Evolutionary conservation across 2,797 vertebrate species (phyloP), one percentile per base, ranked within the genome.

Genomic region (Myotis daubentonii): DNA sequence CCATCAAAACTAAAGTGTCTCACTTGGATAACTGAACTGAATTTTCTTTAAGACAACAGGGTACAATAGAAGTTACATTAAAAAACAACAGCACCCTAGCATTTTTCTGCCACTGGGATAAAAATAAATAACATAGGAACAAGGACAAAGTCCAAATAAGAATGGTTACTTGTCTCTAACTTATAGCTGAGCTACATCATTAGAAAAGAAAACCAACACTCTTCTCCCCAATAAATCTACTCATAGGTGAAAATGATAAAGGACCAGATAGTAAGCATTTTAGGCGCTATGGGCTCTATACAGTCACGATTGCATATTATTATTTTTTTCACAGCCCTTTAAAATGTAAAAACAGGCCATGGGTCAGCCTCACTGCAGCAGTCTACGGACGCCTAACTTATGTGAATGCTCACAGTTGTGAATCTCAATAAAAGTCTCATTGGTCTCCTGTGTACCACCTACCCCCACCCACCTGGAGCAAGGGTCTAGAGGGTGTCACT

Each of bases 41-140:
- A 97, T 97, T 97, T 97, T 96, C 95, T 97, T 96, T 96, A 97
- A 97, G 96, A 97, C 95, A 98, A 97, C 87, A 96, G 94, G 96
- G 94, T 97, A 86, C 78, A 95, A 81, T 74, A 89, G 53, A 91
- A 81, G 33, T 83, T 81, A 81, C 5, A 66, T 89, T 33, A 68
- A 81, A 57, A 47, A 36, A 71, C 65, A 41, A 84, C 57, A 38
- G 3, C 17, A 47, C 20, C 60, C 25, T 47, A 79, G 79, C 94
- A 95, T 95, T 97, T 97, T 97, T 91, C 95, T 98, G 87, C 76
- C 92, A 90, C 60, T 6, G 36, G 44, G 23, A 90, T 96, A 96
- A 88, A 96, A 85, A 93, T 75, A 92, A 94, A 93, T 79, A 79
- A 88, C 70, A 53, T 49, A 81, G 5, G 44, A 95, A 88, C 78